A percentile compares a stretch with the other conserved stretches of the same genome.
These are phyloP conservation scores for Leptinotarsa rubiginosa DNA, from an alignment of 2,888 invertebrate species.

Conservation along the genomic window DNA sequence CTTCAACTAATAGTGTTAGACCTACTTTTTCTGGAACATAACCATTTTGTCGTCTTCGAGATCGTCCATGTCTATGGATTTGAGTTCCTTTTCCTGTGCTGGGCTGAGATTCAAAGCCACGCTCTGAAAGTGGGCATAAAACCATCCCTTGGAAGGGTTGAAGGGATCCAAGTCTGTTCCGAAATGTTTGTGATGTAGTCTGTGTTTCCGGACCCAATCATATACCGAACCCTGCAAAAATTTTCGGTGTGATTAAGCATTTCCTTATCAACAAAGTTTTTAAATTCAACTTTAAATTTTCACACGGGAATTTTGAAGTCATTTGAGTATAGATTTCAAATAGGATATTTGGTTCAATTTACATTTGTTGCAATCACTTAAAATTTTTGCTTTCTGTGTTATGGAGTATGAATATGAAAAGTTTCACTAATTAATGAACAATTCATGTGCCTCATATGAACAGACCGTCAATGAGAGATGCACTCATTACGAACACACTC, in stretches of 20 bases:
- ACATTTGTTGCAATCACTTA: too few species aligned
- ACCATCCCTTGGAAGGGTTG: conserved; percentile 82
- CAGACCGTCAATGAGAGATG: too few species aligned
- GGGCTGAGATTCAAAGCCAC: conserved; percentile 75
- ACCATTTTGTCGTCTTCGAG: conserved; percentile 81
- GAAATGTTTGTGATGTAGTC: conserved; percentile 84
- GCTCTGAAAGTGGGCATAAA: conserved; percentile 83
- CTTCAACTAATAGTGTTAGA: neutral
- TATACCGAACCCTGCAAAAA: conserved; percentile 80
- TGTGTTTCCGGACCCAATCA: conserved; percentile 85
- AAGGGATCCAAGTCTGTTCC: conserved; percentile 85
- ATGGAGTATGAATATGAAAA: too few species aligned
- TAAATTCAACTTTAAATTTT: too few species aligned
- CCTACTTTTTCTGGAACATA: conserved; percentile 84
- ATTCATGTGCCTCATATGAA: too few species aligned
- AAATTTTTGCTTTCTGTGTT: too few species aligned
- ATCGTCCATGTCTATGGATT: conserved; percentile 82
- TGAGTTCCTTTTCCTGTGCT: conserved; percentile 73
- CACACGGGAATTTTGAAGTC: too few species aligned
- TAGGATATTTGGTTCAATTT: too few species aligned
- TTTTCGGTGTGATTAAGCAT: conserved; percentile 19
- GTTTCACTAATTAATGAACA: too few species aligned
- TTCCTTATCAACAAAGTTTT: conserved; percentile 5
- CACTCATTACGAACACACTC: too few species aligned
- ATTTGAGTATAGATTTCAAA: too few species aligned